Base-by-base conservation (phyloP, 2,888 invertebrate genomes). In the Patella depressa region DNA sequence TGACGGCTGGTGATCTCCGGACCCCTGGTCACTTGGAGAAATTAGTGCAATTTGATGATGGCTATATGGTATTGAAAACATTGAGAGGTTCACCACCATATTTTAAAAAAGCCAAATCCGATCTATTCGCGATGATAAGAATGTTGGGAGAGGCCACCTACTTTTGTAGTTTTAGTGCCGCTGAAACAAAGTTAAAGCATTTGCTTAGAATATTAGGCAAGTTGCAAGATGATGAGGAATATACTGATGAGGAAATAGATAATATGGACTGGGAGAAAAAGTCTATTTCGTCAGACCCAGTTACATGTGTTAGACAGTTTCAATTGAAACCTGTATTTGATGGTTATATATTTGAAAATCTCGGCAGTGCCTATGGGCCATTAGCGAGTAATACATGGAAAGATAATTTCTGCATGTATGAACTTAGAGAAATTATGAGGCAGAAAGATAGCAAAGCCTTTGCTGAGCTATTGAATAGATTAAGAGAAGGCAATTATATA, bases 231-330 rank as follows among this genome's bases (percentile, higher is more conserved):
- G 78, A 81, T 11, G n/a, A 55, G 3, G 55, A 78, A 11, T 65
- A 79, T 78, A 69, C 73, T 74, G 72, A 74, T 74, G 75, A 77
- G n/a, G 76, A 79, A 15, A 34, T 79, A 2, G 53, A 76, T 9
- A 24, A 65, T 2, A n/a, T 82, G 34, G 65, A 76, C n/a, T 84
- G 83, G 82, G 34, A 80, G 53, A 79, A 81, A 1, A 83, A 84
- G 75, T 78, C 81, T 74, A 83, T 87, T 5, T 78, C 77, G 11
- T 72, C 80, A 14, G 80, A 86, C 74, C 87, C 86, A 29, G 83
- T 85, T 7, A 87, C 82, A 14, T 83, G 82, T 71, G 82, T 84
- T 11, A 34, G 82, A 24, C 84, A 85, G 79, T 85, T 24, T 24
- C 24, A 24, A 24, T 24, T 24, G 24, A 24, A 24, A 24, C 24